Evolutionary conservation across 2,888 invertebrate species (phyloP), one percentile per base, ranked within the genome.

Genomic region (Bombylius major): DNA sequence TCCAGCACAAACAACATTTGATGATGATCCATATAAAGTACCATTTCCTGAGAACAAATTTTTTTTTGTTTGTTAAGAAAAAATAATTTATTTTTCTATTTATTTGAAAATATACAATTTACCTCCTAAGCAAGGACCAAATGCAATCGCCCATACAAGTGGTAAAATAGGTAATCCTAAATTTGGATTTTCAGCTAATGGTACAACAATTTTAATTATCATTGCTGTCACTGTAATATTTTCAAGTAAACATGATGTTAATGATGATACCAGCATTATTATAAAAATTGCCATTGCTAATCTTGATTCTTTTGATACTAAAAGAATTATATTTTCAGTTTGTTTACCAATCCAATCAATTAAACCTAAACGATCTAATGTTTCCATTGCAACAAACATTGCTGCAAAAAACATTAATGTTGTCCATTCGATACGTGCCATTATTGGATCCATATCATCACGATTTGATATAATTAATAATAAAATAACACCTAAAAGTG

Each of bases 191-290:
- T 82, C 78, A 0, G 87, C 83, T 51, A 91, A 69, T 32, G 82
- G 79, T 1, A 82, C 83, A 5, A 87, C 85, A 46, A 92, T 82
- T 46, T 86, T 79, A 1, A 94, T 81, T 93, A 94, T 94, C 85
- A 94, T 92, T 0, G 93, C 90, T 0, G 93, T 89, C 53, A 93
- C 80, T 0, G 94, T 93, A 54, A 94, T 88, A 71, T 93, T 94
- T 72, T 94, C 93, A 1, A 94, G 86, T 65, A 94, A 87, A 1
- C 92, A 87, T 13, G 92, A 93, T 0, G 87, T 86, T 11, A 90
- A 53, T 0, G 90, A 90, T 0, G 93, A 92, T 82, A 87, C 82
- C 92, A 93, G 93, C 4, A 92, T 70, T 62, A 94, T 81, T 13
- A 93, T 75, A 9, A 89, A 68, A 52, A 94, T 81, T 0, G 92